Conservation (phyloP, 2,113 vertebrate species). For the Anas platyrhynchos region DNA sequence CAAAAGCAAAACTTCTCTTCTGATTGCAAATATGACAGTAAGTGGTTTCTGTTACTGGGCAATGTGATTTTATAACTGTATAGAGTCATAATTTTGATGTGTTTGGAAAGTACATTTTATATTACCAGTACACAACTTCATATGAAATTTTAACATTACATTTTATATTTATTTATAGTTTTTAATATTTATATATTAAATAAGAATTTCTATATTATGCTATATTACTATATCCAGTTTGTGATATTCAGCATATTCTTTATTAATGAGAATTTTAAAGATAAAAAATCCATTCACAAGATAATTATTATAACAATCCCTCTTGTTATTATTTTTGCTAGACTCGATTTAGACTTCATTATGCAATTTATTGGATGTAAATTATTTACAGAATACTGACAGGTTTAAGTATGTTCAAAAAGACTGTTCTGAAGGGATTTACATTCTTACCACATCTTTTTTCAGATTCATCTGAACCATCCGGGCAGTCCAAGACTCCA, state of each 20-base stretch:
- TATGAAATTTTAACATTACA: not conserved
- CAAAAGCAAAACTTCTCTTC: not conserved
- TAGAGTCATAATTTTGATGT: not conserved
- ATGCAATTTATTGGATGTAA: not conserved
- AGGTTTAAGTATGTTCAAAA: not conserved
- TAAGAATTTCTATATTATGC: not conserved
- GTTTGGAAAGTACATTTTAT: not conserved
- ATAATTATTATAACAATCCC: not conserved
- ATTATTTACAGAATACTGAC: not conserved
- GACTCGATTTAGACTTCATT: not conserved
- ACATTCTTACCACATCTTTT: conserved; percentile 77
- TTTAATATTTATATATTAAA: not conserved
- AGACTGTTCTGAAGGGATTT: not conserved
- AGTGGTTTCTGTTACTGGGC: not conserved
- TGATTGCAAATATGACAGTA: not conserved
- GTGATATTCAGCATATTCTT: not conserved
- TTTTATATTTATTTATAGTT: not conserved
- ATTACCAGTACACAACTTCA: not conserved
- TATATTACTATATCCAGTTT: not conserved
- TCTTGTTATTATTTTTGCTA: not conserved
- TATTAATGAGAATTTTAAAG: not conserved
- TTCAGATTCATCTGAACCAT: conserved; percentile 79
- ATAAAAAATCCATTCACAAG: not conserved
- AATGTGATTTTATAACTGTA: not conserved
- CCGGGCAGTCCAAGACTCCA: conserved; percentile 76